These are phyloP conservation scores for Macrophya annulata DNA, from an alignment of 2,888 invertebrate genomes.

Conservation along the genomic window DNA sequence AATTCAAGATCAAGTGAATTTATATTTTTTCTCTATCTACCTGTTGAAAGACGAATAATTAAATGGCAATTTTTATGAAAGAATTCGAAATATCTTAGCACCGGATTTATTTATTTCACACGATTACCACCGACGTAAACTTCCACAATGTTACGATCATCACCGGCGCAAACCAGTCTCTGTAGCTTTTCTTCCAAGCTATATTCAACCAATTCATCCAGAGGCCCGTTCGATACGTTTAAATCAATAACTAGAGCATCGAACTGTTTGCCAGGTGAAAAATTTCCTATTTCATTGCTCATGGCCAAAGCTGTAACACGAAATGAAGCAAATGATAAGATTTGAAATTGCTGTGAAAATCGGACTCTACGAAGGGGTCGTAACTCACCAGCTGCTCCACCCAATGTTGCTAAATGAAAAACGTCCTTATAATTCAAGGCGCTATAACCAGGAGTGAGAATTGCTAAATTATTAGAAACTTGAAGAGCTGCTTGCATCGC, in stretches of 20 bases:
- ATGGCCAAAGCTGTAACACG: conserved; percentile 86
- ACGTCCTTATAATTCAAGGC: conserved; percentile 88
- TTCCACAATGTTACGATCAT: conserved; percentile 89
- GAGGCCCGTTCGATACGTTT: conserved; percentile 79
- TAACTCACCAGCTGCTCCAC: conserved; percentile 88
- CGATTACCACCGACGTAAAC: conserved; percentile 89
- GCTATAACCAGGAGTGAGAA: conserved; percentile 79
- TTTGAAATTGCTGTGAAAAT: neutral
- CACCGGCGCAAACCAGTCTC: conserved; percentile 90
- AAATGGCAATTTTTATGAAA: neutral
- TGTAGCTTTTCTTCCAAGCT: conserved; percentile 85
- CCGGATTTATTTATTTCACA: conserved; percentile 77
- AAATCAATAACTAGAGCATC: conserved; percentile 92
- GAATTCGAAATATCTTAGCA: neutral
- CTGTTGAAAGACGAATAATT: neutral
- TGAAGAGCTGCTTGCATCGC: conserved; percentile 88
- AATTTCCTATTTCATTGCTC: conserved; percentile 89
- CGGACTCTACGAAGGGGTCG: neutral
- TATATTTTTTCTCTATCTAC: neutral
- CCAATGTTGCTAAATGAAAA: conserved; percentile 92
- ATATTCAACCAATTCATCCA: conserved; percentile 81
- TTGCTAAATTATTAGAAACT: conserved; percentile 87
- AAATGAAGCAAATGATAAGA: neutral
- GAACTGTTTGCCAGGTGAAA: conserved; percentile 91
- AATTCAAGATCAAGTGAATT: neutral